Percentiles rank a stretch among this genome's conserved stretches.
Evolutionary conservation across 2,797 vertebrate genomes (phyloP).

Genomic region (Carduelis carduelis): DNA sequence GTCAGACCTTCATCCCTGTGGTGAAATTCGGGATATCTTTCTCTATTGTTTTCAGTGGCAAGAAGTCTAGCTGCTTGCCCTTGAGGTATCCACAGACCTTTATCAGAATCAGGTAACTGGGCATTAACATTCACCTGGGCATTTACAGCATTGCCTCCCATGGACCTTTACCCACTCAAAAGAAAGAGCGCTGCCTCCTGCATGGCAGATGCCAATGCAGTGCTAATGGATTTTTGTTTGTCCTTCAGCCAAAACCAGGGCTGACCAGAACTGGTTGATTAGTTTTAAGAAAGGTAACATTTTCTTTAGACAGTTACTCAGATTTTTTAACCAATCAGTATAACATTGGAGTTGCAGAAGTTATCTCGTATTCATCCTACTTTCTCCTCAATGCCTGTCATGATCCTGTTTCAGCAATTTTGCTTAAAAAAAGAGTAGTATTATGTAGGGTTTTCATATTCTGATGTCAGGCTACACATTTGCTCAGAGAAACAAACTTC

Average conservation of each 20-base stretch:
- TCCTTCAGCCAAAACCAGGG: not conserved
- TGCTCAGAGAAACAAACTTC: not conserved
- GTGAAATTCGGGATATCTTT: not conserved
- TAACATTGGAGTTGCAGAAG: not conserved
- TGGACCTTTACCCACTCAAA: not conserved
- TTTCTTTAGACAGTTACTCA: not conserved
- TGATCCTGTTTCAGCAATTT: not conserved
- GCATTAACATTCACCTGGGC: not conserved
- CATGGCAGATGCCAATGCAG: not conserved
- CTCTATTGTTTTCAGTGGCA: not conserved
- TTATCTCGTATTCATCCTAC: not conserved
- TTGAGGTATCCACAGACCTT: not conserved
- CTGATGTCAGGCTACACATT: not conserved
- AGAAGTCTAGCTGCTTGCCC: not conserved
- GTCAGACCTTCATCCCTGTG: not conserved
- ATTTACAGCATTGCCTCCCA: fast-evolving
- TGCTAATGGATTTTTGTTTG: not conserved
- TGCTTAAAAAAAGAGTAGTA: not conserved
- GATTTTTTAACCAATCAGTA: not conserved
- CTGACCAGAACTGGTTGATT: not conserved
- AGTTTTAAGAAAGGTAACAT: not conserved
- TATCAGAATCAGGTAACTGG: not conserved
- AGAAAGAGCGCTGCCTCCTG: not conserved
- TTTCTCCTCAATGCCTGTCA: not conserved
- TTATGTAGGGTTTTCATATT: not conserved